Evolutionary conservation across 2,797 vertebrate genomes (phyloP), one percentile per base, ranked within the genome.

Genomic region (Myripristis jacobus): DNA sequence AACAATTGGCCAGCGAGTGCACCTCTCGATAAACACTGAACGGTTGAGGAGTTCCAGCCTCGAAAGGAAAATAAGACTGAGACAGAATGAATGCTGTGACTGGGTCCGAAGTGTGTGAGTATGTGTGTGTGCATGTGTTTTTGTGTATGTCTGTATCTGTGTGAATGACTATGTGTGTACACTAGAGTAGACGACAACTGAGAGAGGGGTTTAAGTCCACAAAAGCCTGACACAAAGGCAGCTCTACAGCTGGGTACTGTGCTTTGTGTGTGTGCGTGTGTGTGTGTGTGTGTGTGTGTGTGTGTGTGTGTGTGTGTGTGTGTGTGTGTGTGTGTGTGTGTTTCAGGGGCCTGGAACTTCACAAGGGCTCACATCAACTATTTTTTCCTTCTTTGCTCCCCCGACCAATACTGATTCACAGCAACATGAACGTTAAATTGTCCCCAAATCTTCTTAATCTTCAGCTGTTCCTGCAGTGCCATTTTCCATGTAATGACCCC

Each of bases 51-150:
- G 82, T 81, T 86, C 58, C 78, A 75, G 79, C 62, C 43, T 59
- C 75, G 77, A 85, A 85, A 87, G 71, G 79, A 77, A 89, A 92
- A 88, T 80, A 87, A 84, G 83, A 88, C 84, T 82, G 79, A 78
- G 74, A 75, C 8, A 4, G 75, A 88, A 82, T 84, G 76, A 91
- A 88, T 79, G 79, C 63, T 15, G 48, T 55, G 19, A 81, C 70
- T 78, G 69, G 25, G 47, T 61, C 57, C 71, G 60, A 22, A 63
- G 75, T 71, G 74, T 75, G 73, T 62, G 12, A 46, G 58, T 34
- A 34, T 61, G 57, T 62, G 36, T 61, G 74, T 63, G 74, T 68
- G 44, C 50, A 34, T 38, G 16, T 50, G 58, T 70, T 38, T 67
- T 29, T 69, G 73, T 69, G 57, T 80, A 5, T 56, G 34, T 74